These are phyloP conservation scores for Microcebus ravelobensis DNA, from an alignment of 2,113 vertebrate species.

Conservation along the genomic window DNA sequence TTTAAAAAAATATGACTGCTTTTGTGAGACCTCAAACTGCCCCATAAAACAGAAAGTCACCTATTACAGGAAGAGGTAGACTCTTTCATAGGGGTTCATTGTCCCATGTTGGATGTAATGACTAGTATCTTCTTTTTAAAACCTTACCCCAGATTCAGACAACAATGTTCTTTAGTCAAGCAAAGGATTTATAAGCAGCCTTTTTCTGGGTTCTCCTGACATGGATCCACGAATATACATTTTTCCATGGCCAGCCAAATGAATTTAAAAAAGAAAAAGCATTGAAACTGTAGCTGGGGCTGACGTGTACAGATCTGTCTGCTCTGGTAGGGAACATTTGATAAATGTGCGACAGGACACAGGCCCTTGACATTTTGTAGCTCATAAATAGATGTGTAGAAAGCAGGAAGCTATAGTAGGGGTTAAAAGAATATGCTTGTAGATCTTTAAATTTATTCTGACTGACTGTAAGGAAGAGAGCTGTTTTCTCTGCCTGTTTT, in stretches of 20 bases:
- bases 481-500: slow-evolving; percentile 28
- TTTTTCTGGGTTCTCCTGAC: slow-evolving; percentile 7
- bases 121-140: slow-evolving; percentile 4
- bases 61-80: neutral
- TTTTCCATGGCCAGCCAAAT: neutral
- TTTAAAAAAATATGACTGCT: slow-evolving; percentile 5
- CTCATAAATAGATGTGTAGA: slow-evolving; percentile 70
- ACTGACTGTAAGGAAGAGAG: neutral
- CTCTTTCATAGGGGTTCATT: neutral
- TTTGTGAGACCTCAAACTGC: neutral
- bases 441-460: slow-evolving; percentile 66
- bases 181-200: neutral
- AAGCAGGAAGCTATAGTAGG: slow-evolving; percentile 83
- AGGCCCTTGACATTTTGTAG: slow-evolving; percentile 63
- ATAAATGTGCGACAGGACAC: neutral
- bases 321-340: neutral
- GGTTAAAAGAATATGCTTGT: slow-evolving; percentile 69
- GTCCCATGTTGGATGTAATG: slow-evolving; percentile 21
- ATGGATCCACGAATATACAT: neutral
- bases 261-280: neutral
- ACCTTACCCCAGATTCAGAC: neutral
- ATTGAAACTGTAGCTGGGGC: neutral
- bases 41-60: neutral
- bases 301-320: neutral
- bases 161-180: neutral